Evolutionary conservation across 2,797 vertebrate species (phyloP), one percentile per base, ranked within the genome.

Genomic region (Anniella stebbinsi): DNA sequence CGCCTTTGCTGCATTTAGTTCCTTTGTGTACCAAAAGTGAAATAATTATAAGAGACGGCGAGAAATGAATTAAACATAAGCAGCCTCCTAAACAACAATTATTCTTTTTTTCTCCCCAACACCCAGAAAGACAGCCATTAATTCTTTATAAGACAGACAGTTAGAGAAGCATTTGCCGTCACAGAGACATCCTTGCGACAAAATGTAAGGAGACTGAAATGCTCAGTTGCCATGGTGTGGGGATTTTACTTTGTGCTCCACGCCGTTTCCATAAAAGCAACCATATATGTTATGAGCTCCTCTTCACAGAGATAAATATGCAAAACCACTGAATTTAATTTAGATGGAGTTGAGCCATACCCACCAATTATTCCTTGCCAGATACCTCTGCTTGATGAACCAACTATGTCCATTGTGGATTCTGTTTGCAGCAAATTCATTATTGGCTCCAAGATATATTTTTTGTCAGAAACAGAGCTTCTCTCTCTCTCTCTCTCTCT

Each of bases 191-290:
- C 86, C 23, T 48, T 80, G 93, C 88, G n/a, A 51, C 60, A 91
- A 89, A 23, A 51, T 91, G 90, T 94, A 87, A 41, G 80, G 36
- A 87, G 21, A 72, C 85, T 80, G 38, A 36, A 63, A 94, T 87
- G 28, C 1, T 90, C 89, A 82, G 28, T 36, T 84, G 73, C 91
- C 88, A 85, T 67, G 63, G 66, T 48, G 7, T 11, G 51, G 36
- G 28, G 25, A 70, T 30, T 85, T 87, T 38, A 54, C 45, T 83
- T 90, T 77, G 25, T 66, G 57, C 18, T 80, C 25, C 54, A 45
- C 30, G 67, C 33, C 18, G 66, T 90, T 90, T 83, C 63, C 72
- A n/a, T 36, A 87, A 89, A 87, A 83, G 48, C 13, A 57, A 48
- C 72, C 63, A 54, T 57, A 87, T 83, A 48, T 10, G 85, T 33